phyloP scores from a whole-genome alignment of 1,140 invertebrate species.

The Drosophila carrolli region DNA sequence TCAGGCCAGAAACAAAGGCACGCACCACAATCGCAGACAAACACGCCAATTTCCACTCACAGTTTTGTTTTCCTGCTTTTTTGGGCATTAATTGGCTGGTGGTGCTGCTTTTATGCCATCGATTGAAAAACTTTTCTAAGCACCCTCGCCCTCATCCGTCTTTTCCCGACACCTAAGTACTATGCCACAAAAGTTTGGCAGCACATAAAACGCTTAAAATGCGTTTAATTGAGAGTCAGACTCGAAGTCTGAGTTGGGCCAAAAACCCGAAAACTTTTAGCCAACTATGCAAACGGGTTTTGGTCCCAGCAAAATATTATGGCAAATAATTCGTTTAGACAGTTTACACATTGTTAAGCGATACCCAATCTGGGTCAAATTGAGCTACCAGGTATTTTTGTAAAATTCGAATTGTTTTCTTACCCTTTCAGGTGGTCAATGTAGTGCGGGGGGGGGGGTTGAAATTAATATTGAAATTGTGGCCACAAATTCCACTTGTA shows the following conservation, averaged over 20 bases:
- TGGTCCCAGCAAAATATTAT: conserved; percentile 55
- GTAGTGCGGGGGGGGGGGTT: not conserved
- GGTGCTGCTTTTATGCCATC: conserved; percentile 59
- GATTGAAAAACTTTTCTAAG: conserved; percentile 66
- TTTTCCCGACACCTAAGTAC: conserved; percentile 16
- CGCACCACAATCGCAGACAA: conserved; percentile 49
- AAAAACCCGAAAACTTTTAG: conserved; percentile 34
- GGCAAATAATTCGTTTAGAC: conserved; percentile 62
- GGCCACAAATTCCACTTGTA: conserved; percentile 49
- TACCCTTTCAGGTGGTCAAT: conserved; percentile 26
- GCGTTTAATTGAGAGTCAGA: conserved; percentile 57
- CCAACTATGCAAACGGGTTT: conserved; percentile 39
- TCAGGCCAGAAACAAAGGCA: conserved; percentile 23
- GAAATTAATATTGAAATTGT: conserved; percentile 65
- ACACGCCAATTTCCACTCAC: conserved; percentile 55
- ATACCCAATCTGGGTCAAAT: conserved; percentile 42
- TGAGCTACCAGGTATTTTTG: conserved; percentile 40
- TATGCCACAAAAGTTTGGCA: conserved; percentile 39
- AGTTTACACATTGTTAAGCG: conserved; percentile 57
- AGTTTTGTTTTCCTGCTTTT: conserved; percentile 38
- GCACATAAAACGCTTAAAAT: conserved; percentile 56
- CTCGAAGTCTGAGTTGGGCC: not conserved
- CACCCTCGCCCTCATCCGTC: not conserved
- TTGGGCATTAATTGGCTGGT: conserved; percentile 46
- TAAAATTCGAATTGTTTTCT: conserved; percentile 42